Base-by-base conservation (phyloP, 2,888 invertebrate species). In the Caenorhabditis virilis region DNA sequence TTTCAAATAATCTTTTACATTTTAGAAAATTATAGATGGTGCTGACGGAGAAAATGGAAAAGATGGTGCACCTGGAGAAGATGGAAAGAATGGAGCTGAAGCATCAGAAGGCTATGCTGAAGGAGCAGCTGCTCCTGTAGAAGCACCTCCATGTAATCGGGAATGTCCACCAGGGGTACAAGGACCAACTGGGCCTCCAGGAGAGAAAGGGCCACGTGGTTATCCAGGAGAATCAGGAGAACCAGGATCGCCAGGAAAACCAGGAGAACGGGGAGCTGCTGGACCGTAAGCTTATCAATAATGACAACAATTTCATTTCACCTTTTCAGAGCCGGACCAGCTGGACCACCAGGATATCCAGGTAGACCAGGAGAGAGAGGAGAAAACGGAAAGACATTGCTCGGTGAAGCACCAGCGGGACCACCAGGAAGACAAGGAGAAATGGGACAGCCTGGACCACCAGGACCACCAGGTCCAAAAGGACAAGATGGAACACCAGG, bases 191-290 rank as follows among this genome's bases (percentile, higher is more conserved):
- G 81, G 81, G 58, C 58, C 73, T 33, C 78, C 78, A n/a, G 80
- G 80, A 55, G 78, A 78, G 48, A 80, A 80, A 47, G 79, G 79
- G 46, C 67, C 76, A 2, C 57, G 73, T 42, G 81, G 81, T 6
- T 78, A 81, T 64, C 78, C 79, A 1, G 80, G 80, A 53, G 79
- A 78, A 43, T 67, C 69, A 23, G 80, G 80, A 59, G 78, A 78
- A 46, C 77, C 77, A 15, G 79, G 79, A 57, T 42, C 69, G 4
- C 69, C 76, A 13, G 78, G 78, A 49, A 74, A 68, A 25, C 63
- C 69, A 0, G 79, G 79, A 26, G 69, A 67, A 15, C 76, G 75
- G 42, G 81, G 81, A 60, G 71, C 75, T 9, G 62, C 70, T 13
- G 80, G 80, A 57, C 58, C 54, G 54, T 61, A 30, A 61, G 61